phyloP scores from a whole-genome alignment of 2,797 vertebrate genomes.

The Lacerta viridis region DNA sequence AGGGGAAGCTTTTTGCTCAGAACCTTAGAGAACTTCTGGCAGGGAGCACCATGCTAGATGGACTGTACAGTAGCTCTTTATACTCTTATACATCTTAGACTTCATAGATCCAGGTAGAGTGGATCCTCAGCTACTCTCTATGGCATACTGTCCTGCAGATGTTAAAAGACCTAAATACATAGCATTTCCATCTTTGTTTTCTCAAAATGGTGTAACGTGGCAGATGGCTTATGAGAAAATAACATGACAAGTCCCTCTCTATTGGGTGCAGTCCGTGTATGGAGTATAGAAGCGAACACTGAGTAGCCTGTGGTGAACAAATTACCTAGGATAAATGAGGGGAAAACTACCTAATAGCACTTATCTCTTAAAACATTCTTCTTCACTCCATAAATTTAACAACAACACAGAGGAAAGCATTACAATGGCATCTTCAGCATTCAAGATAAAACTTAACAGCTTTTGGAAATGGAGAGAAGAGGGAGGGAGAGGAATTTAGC shows the following conservation, averaged over 20 bases:
- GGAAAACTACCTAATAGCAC: slow-evolving; percentile 43
- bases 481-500: slow-evolving; percentile 18
- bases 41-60: not conserved
- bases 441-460: slow-evolving; percentile 34
- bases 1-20: not conserved
- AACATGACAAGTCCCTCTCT: not conserved
- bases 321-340: slow-evolving; percentile 20
- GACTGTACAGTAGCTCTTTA: not conserved
- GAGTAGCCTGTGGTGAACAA: slow-evolving; percentile 1
- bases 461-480: slow-evolving; percentile 34
- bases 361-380: slow-evolving; percentile 37
- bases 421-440: slow-evolving; percentile 35
- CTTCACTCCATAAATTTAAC: slow-evolving; percentile 46
- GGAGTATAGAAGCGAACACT: not conserved
- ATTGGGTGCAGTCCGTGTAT: not conserved
- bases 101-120: slow-evolving; percentile 50
- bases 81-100: not conserved
- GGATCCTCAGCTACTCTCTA: slow-evolving; percentile 29
- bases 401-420: slow-evolving; percentile 40
- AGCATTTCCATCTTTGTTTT: slow-evolving; percentile 44
- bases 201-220: slow-evolving; percentile 36
- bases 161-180: slow-evolving; percentile 31
- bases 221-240: slow-evolving; percentile 43
- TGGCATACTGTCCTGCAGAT: slow-evolving; percentile 36
- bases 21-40: not conserved